Evolutionary conservation across 2,113 vertebrate genomes (phyloP).

Genomic region (Callipepla squamata): DNA sequence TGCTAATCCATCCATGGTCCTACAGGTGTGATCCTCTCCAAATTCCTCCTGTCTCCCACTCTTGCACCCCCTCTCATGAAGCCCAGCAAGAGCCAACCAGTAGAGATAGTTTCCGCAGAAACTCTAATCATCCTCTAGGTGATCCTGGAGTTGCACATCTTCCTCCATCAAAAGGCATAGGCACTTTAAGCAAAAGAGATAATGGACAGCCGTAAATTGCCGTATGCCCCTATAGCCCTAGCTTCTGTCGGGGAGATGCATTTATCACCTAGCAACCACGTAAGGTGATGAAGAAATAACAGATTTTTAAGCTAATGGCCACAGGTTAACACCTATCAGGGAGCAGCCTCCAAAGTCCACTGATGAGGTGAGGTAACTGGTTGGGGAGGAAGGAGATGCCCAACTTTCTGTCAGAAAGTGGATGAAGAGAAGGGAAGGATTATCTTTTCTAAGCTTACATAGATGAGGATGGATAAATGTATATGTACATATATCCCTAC

Average conservation of each 20-base stretch:
- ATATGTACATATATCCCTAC: fast-evolving
- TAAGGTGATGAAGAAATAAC: constrained; percentile 44
- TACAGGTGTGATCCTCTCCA: not conserved
- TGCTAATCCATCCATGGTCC: not conserved
- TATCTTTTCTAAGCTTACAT: not conserved
- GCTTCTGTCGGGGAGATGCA: constrained; percentile 24
- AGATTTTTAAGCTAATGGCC: constrained; percentile 36
- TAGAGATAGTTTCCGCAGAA: not conserved
- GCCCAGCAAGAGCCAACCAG: not conserved
- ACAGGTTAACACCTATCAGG: constrained; percentile 1
- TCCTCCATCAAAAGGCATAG: not conserved
- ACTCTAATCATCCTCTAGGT: not conserved
- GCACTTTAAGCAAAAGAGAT: not conserved
- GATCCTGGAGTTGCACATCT: not conserved
- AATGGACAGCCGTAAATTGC: constrained; percentile 43
- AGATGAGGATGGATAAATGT: not conserved
- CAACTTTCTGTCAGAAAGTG: not conserved
- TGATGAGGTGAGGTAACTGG: not conserved
- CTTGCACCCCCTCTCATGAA: not conserved
- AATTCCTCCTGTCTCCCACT: not conserved
- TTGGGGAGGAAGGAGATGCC: not conserved
- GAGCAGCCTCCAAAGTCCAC: not conserved
- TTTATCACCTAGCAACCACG: constrained; percentile 63
- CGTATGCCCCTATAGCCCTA: not conserved
- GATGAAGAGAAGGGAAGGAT: not conserved